Base-by-base conservation (phyloP, 2,113 vertebrate genomes). In the Ceyx cyanopectus region DNA sequence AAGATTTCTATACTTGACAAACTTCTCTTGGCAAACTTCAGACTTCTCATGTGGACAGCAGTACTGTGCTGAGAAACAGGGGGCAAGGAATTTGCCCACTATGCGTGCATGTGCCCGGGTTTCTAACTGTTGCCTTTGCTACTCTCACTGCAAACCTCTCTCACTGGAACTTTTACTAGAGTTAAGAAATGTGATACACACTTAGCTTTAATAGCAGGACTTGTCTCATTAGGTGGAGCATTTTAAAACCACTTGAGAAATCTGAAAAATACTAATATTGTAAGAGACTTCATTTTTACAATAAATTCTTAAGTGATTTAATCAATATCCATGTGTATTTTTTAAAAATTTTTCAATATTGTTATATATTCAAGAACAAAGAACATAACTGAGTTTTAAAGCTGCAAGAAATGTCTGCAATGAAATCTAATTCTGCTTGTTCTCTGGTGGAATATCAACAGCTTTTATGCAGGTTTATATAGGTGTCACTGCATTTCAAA, bases 151-250 rank as follows among this genome's bases (percentile, higher is more conserved):
- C 65, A 53, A 27, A 58, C 29, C 16, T n/a, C 50, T 70, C 20
- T 7, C 4, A 0, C 1, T 41, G 40, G 10, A 41, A 13, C 4
- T 23, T 41, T 60, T 62, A 45, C 26, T 53, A 5, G n/a, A 30
- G 22, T 54, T 87, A 53, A 50, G 53, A n/a, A 19, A 30, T 67
- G 14, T 5, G 27, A 7, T 40, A 5, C 7, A 12, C 12, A 0
- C 32, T 26, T 30, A 19, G 53, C 29, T 81, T 63, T 63, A 41
- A 12, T 19, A 88, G 50, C 34, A 68, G 56, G 12, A 27, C 14
- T 14, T 34, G 6, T 60, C 30, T 56, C 21, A 6, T 83, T 41
- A 53, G 16, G 45, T 24, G 81, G 57, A 53, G 32, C 14, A 50
- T 19, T 94, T 81, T 51, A 48, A 91, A 89, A 34, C 34, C 11